These are phyloP conservation scores for Hymenopus coronatus DNA, from an alignment of 2,888 invertebrate species.

Conservation along the genomic window DNA sequence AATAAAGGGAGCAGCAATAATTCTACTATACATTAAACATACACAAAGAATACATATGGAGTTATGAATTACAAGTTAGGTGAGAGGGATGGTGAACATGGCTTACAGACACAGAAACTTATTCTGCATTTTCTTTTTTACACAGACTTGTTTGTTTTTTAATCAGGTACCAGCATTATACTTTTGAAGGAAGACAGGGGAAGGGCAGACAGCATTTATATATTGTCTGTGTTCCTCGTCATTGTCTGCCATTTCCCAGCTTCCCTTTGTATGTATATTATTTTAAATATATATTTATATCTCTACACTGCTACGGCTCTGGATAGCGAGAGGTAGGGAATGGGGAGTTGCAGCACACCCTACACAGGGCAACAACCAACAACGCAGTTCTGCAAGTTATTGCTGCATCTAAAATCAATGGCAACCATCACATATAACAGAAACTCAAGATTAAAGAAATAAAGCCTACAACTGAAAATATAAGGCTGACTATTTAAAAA, in stretches of 20 bases:
- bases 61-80: background rate
- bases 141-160: slow-evolving; percentile 4
- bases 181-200: background rate
- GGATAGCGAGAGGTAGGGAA: background rate
- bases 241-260: background rate
- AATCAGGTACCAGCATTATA: slow-evolving; percentile 19
- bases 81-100: background rate
- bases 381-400: background rate
- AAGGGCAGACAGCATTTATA: background rate
- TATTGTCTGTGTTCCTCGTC: background rate
- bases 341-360: background rate
- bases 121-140: slow-evolving; percentile 4
- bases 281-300: slow-evolving; percentile 1
- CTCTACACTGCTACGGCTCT: background rate
- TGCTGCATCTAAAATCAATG: background rate
- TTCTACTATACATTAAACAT: slow-evolving; percentile 12
- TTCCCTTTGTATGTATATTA: background rate
- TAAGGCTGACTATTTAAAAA: background rate
- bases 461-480: background rate
- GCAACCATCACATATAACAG: background rate
- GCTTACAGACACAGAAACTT: background rate
- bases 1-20: slow-evolving; percentile 3
- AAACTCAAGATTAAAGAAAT: background rate
- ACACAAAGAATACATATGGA: slow-evolving; percentile 2
- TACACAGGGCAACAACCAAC: background rate